These are phyloP conservation scores for Myathropa florea DNA, from an alignment of 2,888 invertebrate species.

Conservation along the genomic window DNA sequence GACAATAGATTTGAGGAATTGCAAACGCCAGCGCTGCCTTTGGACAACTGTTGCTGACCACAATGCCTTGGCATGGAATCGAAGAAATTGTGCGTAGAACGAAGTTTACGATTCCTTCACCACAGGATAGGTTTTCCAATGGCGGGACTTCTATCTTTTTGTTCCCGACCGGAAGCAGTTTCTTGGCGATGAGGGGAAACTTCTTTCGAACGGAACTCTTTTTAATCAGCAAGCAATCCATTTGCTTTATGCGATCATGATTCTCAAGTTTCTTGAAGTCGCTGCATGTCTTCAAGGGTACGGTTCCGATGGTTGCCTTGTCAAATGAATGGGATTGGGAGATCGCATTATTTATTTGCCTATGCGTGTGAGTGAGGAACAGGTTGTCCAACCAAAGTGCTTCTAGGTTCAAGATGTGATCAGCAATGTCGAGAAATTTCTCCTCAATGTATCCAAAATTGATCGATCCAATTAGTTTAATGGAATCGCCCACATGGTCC, in stretches of 20 bases:
- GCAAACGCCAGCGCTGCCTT: constrained; percentile 76
- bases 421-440: constrained; percentile 76
- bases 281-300: constrained; percentile 77
- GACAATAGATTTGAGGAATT: constrained; percentile 78
- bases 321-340: constrained; percentile 73
- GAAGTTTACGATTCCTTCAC: constrained; percentile 76
- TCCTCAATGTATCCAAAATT: constrained; percentile 74
- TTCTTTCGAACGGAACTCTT: constrained; percentile 78
- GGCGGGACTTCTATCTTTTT: constrained; percentile 72
- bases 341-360: constrained; percentile 74
- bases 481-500: constrained; percentile 53
- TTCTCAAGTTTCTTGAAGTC: constrained; percentile 78
- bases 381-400: constrained; percentile 78
- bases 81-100: constrained; percentile 77
- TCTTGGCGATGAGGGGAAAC: constrained; percentile 79
- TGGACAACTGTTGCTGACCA: constrained; percentile 75
- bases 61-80: constrained; percentile 78
- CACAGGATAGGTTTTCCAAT: constrained; percentile 44
- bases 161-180: constrained; percentile 76
- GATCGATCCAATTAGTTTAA: constrained; percentile 76
- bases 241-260: constrained; percentile 76
- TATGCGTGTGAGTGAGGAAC: constrained; percentile 73
- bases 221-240: constrained; percentile 78
- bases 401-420: constrained; percentile 76
- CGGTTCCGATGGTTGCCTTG: constrained; percentile 77